Percentiles rank a stretch among this genome's conserved stretches.
Evolutionary conservation across 2,888 invertebrate species (phyloP).

Genomic region (Ophioninae sp.): DNA sequence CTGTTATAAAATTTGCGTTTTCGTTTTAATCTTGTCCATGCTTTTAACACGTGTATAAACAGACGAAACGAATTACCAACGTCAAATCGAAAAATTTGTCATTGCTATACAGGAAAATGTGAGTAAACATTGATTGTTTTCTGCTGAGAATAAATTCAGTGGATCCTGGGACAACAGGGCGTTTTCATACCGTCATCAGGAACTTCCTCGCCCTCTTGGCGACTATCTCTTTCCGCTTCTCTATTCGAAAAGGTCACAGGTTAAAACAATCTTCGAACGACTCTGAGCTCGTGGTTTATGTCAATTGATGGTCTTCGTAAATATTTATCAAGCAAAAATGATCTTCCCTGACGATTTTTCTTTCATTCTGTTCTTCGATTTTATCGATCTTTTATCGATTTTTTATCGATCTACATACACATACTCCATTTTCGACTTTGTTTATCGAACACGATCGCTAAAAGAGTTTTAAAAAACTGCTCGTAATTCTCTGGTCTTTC

Average conservation of each 20-base stretch:
- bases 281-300: neutral
- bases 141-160: neutral
- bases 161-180: neutral
- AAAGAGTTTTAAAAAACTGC: too few relatives aligned
- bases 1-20: too few relatives aligned
- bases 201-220: neutral
- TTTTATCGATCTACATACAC: neutral
- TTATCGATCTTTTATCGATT: neutral
- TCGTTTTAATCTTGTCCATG: too few relatives aligned
- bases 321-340: neutral
- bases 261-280: neutral
- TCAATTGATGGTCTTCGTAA: constrained; percentile 7
- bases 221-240: neutral
- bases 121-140: neutral
- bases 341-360: neutral
- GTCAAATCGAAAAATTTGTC: neutral
- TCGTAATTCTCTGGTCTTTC: too few relatives aligned
- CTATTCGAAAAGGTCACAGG: constrained; percentile 20
- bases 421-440: neutral
- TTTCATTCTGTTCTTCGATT: neutral
- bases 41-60: neutral
- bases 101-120: neutral
- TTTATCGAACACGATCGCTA: neutral
- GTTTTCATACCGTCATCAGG: neutral
- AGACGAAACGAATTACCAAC: neutral